A percentile compares a stretch with the other conserved stretches of the same genome.
phyloP scores from a whole-genome alignment of 2,797 vertebrate species.

The Allobates femoralis region DNA sequence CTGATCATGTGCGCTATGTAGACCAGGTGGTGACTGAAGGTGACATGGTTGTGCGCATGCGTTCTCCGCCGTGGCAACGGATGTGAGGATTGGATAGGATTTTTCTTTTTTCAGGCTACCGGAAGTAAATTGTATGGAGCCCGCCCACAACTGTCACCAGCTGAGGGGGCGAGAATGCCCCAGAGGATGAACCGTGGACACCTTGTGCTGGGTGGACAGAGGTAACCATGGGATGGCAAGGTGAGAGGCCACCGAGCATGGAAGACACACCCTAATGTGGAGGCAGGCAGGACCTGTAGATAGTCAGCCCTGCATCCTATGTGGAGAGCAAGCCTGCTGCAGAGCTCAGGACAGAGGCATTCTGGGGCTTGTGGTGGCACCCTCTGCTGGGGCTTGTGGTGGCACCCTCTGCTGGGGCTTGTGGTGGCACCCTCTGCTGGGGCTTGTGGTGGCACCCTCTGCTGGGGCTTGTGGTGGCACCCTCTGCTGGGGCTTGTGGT shows the following conservation, averaged over 20 bases:
- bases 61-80: neutral
- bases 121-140: slow-evolving; percentile 4
- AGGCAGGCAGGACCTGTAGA: too few relatives aligned
- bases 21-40: slow-evolving; percentile 45
- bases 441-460: too few relatives aligned
- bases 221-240: neutral
- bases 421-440: too few relatives aligned
- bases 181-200: slow-evolving; percentile 11
- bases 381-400: too few relatives aligned
- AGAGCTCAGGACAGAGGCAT: neutral
- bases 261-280: neutral
- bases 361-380: neutral
- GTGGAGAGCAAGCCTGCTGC: neutral
- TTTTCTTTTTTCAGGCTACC: neutral
- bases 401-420: too few relatives aligned
- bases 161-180: neutral
- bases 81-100: slow-evolving; percentile 6
- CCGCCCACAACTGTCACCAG: slow-evolving; percentile 35
- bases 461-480: too few relatives aligned
- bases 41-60: slow-evolving; percentile 37
- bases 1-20: neutral
- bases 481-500: too few relatives aligned
- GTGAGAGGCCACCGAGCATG: neutral
- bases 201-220: neutral
- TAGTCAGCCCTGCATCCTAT: neutral